Percentiles rank a stretch among this genome's conserved stretches.
phyloP scores from a whole-genome alignment of 2,888 invertebrate species.

The Athalia cordata region DNA sequence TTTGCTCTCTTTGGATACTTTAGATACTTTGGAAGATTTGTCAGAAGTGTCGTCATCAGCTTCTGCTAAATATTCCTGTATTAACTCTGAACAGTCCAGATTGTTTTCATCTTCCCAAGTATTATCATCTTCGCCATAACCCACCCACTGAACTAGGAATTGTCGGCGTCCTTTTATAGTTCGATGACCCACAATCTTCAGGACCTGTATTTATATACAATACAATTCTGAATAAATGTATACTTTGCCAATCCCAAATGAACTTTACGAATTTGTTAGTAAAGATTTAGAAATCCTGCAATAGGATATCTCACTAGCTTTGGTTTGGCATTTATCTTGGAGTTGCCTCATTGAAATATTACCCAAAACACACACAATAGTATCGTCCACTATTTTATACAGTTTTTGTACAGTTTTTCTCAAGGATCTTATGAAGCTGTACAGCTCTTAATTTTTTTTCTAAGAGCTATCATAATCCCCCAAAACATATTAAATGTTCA shows the following conservation, averaged over 20 bases:
- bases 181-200: conserved; percentile 82
- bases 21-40: conserved; percentile 26
- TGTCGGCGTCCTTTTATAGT: conserved; percentile 80
- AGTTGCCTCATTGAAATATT: too few relatives aligned
- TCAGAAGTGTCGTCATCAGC: conserved; percentile 57
- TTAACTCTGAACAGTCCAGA: conserved; percentile 82
- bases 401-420: too few relatives aligned
- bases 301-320: too few relatives aligned
- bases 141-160: conserved; percentile 87
- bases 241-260: background rate
- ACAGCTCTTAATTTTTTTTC: too few relatives aligned
- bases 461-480: too few relatives aligned
- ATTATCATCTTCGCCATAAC: conserved; percentile 81
- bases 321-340: too few relatives aligned
- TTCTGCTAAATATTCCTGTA: conserved; percentile 75
- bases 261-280: too few relatives aligned
- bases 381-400: too few relatives aligned
- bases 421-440: too few relatives aligned
- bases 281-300: too few relatives aligned
- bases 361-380: too few relatives aligned
- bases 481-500: too few relatives aligned
- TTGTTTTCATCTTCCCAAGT: conserved; percentile 86
- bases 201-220: conserved; percentile 76
- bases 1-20: conserved; percentile 41
- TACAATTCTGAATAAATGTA: background rate